These are phyloP conservation scores for Baronia brevicornis DNA, from an alignment of 2,888 invertebrate genomes.

Conservation along the genomic window DNA sequence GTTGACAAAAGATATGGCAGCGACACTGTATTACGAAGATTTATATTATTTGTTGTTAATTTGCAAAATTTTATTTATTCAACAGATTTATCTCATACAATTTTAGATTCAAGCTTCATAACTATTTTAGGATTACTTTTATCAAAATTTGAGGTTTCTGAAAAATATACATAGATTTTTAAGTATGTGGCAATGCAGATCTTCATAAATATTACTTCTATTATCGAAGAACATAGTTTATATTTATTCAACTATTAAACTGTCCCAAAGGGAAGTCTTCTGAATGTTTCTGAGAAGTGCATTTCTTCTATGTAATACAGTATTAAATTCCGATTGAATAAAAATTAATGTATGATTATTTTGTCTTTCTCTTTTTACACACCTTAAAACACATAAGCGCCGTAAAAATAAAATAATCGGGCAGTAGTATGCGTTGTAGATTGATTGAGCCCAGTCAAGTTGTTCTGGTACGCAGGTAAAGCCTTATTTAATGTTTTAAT, in stretches of 20 bases:
- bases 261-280: slow-evolving; percentile 83
- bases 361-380: not conserved
- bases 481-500: no score
- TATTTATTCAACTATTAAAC: slow-evolving; percentile 63
- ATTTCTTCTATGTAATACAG: slow-evolving; percentile 94
- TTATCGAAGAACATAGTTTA: slow-evolving; percentile 55
- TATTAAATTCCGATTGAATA: slow-evolving; percentile 85
- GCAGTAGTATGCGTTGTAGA: no score
- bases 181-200: slow-evolving; percentile 77
- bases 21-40: slow-evolving; percentile 52
- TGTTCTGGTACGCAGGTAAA: no score
- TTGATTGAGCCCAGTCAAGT: no score
- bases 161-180: slow-evolving; percentile 75
- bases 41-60: slow-evolving; percentile 66
- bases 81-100: slow-evolving; percentile 56
- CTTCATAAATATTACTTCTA: slow-evolving; percentile 66
- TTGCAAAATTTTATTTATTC: slow-evolving; percentile 73
- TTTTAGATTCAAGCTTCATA: slow-evolving; percentile 56
- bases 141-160: slow-evolving; percentile 60
- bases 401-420: no score
- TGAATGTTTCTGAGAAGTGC: slow-evolving; percentile 92
- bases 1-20: slow-evolving; percentile 72
- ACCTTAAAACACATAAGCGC: slow-evolving; percentile 2
- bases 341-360: slow-evolving; percentile 70
- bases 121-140: slow-evolving; percentile 57